A percentile compares a stretch with the other conserved stretches of the same genome.
Conservation (phyloP, 2,113 vertebrate species). For the Brachyhypopomus occidentalis region DNA sequence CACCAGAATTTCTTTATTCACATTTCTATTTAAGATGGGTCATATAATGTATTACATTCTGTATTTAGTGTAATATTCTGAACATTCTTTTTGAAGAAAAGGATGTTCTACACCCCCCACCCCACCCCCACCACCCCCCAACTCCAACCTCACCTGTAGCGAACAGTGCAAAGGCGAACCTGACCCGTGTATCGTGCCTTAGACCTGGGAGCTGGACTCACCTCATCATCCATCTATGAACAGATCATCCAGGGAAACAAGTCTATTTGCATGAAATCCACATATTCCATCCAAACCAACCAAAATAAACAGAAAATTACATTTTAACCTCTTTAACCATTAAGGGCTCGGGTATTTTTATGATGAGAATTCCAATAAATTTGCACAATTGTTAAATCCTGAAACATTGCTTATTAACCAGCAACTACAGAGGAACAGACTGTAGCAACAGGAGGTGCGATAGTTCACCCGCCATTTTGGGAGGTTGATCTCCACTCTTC, state of each 20-base stretch:
- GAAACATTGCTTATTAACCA: not conserved
- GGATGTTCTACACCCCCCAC: too few relatives aligned
- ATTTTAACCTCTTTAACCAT: too few relatives aligned
- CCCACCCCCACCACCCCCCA: not conserved
- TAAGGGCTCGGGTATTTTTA: too few relatives aligned
- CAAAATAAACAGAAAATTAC: not conserved
- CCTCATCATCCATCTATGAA: conserved; percentile 90
- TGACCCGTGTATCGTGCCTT: conserved; percentile 93
- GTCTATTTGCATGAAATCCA: not conserved
- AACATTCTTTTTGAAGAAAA: too few relatives aligned
- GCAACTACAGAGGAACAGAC: conserved; percentile 23
- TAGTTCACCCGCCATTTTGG: not conserved
- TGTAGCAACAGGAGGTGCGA: conserved; percentile 7
- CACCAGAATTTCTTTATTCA: too few relatives aligned
- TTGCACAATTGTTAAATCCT: not conserved
- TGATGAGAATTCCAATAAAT: not conserved
- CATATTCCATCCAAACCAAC: not conserved
- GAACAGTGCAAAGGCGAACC: conserved; percentile 94
- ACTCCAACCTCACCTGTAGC: conserved; percentile 83
- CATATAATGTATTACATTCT: too few relatives aligned
- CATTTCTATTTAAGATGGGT: too few relatives aligned
- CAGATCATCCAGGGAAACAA: not conserved
- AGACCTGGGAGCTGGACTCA: conserved; percentile 80
- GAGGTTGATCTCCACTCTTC: not conserved
- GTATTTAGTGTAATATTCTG: too few relatives aligned